phyloP scores from a whole-genome alignment of 2,797 vertebrate genomes.

The Ctenopoma multispine region DNA sequence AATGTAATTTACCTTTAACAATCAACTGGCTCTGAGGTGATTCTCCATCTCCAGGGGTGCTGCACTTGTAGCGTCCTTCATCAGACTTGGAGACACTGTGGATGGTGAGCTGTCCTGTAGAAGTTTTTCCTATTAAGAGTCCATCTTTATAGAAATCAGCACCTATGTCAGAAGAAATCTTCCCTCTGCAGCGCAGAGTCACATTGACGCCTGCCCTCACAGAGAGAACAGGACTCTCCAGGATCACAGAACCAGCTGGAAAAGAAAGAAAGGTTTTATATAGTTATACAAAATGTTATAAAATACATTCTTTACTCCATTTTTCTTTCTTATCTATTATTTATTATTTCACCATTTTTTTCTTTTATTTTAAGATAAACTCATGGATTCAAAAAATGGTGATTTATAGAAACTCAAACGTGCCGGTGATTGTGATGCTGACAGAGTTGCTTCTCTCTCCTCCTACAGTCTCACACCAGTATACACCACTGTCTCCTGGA shows the following conservation, averaged over 20 bases:
- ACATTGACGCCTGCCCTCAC: neutral
- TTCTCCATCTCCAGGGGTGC: neutral
- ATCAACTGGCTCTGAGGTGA: neutral
- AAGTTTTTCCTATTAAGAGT: neutral
- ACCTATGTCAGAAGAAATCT: neutral
- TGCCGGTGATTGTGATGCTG: slow-evolving; percentile 38
- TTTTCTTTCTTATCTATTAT: no score
- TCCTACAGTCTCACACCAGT: slow-evolving; percentile 50
- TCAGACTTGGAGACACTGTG: neutral
- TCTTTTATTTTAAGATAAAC: no score
- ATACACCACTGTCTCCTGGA: slow-evolving; percentile 29
- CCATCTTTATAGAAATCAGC: neutral
- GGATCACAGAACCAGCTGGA: neutral
- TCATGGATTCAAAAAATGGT: no score
- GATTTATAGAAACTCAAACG: neutral
- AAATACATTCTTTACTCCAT: no score
- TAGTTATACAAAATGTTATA: no score
- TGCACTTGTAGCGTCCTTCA: neutral
- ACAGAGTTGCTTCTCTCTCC: slow-evolving; percentile 10
- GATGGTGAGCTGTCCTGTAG: neutral
- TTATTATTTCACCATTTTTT: no score
- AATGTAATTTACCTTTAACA: neutral
- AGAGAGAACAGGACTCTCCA: neutral
- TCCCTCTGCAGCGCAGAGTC: neutral
- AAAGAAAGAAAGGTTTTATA: no score